Base-by-base conservation (phyloP, 92 coral and sea anemone species). In the Phenganax stokvisi region DNA sequence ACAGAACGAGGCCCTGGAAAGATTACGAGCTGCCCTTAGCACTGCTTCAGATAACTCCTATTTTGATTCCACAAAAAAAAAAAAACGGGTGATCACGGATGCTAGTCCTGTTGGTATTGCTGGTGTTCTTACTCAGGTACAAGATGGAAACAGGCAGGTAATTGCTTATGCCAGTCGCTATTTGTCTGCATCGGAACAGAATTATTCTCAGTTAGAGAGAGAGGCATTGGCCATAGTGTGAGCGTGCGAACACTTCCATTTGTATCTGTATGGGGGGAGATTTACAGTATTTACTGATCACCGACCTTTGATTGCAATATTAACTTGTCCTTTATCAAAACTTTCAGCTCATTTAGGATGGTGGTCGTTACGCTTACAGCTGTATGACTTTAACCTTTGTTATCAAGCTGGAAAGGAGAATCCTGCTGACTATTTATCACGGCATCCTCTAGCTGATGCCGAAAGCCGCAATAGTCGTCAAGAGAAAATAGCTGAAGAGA, bases 1-100 rank as follows among this genome's bases (percentile, higher is more conserved):
- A 28, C 86, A 86, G 15, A 78, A 86, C 27, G 9, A 20, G 20
- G 86, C 86, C 8, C 52, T 82, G 17, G 61, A 70, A n/a, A 75
- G 51, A 54, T 44, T 75, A 44, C 29, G 72, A 1, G 83, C 79
- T 54, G 83, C 79, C 76, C 63, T 86, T 27, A 57, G 67, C 1
- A 81, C 65, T 13, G 63, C 69, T 11, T 51, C 82, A 15, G 78
- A 51, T 0, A 86, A 62, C 77, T 17, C 77, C 1, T 86, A 75
- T n/a, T 81, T 86, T 51, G 82, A 86, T 56, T 76, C 77, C 17
- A 60, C 28, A 0, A 81, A 81, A 62, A 56, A 20, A 10, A 28
- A 65, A 15, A 68, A 62, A 59, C 25, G 25, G 25, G 80, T 56
- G 20, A 28, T 37, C 20, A 51, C 31, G 13, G 70, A 80, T 59